These are phyloP conservation scores for Castor canadensis DNA, from an alignment of 2,113 vertebrate species.

Conservation along the genomic window DNA sequence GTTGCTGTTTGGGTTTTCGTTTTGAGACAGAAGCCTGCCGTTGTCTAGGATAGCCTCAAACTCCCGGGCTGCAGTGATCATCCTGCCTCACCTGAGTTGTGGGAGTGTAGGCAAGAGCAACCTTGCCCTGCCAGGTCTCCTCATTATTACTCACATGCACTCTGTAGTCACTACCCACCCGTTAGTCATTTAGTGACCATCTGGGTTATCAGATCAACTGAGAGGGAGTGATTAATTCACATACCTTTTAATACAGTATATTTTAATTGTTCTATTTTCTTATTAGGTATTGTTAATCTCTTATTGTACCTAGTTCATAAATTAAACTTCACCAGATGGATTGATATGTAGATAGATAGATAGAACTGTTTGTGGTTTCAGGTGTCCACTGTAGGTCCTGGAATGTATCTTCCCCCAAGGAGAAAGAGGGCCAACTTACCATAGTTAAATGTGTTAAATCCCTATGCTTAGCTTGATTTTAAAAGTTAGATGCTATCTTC, in stretches of 20 bases:
- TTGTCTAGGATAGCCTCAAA: background rate
- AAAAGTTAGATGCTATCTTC: background rate
- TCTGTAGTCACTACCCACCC: no score
- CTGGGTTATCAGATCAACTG: background rate
- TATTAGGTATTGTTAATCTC: background rate
- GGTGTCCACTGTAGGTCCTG: background rate
- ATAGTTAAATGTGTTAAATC: background rate
- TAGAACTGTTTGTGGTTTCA: background rate
- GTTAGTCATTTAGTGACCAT: background rate
- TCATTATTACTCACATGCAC: background rate
- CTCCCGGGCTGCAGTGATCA: background rate
- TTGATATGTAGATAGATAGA: background rate
- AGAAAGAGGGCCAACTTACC: background rate
- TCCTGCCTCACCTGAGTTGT: background rate
- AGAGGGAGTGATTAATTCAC: background rate
- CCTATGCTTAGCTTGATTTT: background rate
- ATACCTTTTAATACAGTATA: background rate
- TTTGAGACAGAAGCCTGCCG: background rate
- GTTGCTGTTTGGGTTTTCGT: background rate
- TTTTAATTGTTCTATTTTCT: background rate
- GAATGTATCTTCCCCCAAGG: background rate
- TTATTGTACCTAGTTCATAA: background rate
- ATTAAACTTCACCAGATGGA: background rate
- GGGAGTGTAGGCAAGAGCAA: background rate
- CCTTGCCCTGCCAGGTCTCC: background rate